Conservation (phyloP, 2,888 invertebrate species). For the Platycheirus rosarum region DNA sequence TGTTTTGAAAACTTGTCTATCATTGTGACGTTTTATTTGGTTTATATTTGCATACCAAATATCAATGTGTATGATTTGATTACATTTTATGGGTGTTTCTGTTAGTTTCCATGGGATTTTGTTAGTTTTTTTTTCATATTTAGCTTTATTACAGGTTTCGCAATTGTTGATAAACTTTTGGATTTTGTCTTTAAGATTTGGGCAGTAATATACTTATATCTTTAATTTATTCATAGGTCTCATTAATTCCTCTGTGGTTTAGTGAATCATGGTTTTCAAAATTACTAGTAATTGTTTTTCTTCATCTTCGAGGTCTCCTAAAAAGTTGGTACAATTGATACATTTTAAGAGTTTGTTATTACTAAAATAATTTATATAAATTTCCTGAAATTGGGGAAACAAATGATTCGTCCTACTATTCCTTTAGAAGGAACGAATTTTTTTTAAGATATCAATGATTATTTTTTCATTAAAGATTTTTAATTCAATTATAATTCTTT, state of each 20-base stretch:
- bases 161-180: too few relatives aligned
- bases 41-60: too few relatives aligned
- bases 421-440: slow-evolving; percentile 25
- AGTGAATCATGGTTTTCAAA: slow-evolving; percentile 15
- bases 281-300: slow-evolving; percentile 33
- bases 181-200: too few relatives aligned
- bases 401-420: slow-evolving; percentile 40
- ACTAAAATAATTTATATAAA: slow-evolving; percentile 34
- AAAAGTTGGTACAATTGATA: slow-evolving; percentile 25
- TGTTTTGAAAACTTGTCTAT: slow-evolving; percentile 1
- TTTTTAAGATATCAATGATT: background rate
- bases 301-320: slow-evolving; percentile 27
- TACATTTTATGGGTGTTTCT: too few relatives aligned
- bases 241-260: slow-evolving; percentile 30
- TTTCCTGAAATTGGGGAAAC: slow-evolving; percentile 20
- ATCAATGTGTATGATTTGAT: too few relatives aligned
- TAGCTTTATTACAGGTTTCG: too few relatives aligned
- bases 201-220: too few relatives aligned
- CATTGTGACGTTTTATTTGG: background rate
- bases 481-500: slow-evolving; percentile 1
- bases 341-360: slow-evolving; percentile 35
- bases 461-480: background rate
- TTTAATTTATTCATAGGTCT: too few relatives aligned
- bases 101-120: too few relatives aligned
- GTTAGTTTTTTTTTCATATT: too few relatives aligned